A percentile compares a stretch with the other conserved stretches of the same genome.
Evolutionary conservation across 2,888 invertebrate genomes (phyloP).

Genomic region (Leucania comma): DNA sequence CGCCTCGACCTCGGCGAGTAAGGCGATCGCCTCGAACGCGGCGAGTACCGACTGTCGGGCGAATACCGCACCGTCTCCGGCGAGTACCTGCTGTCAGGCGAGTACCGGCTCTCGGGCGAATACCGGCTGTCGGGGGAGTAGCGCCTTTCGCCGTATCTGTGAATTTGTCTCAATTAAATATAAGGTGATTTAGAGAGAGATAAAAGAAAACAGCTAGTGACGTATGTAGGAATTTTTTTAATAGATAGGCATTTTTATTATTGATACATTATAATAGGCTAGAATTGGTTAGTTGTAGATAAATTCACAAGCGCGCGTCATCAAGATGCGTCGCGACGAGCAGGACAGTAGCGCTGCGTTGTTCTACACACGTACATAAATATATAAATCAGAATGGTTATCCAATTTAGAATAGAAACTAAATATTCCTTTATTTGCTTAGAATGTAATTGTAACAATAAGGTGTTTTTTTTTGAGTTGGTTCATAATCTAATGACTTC

Average conservation of each 20-base stretch:
- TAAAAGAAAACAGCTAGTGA: not conserved
- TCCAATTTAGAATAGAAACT: too few relatives aligned
- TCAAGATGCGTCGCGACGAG: too few relatives aligned
- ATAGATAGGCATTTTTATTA: too few relatives aligned
- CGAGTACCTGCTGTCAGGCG: constrained; percentile 88
- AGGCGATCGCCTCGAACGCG: constrained; percentile 72
- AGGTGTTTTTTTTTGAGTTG: too few relatives aligned
- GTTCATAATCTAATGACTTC: too few relatives aligned
- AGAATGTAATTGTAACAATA: too few relatives aligned
- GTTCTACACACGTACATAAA: too few relatives aligned
- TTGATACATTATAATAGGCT: not conserved
- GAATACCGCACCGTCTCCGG: constrained; percentile 85
- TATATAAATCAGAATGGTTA: too few relatives aligned
- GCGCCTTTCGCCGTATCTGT: constrained; percentile 81
- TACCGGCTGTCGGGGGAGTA: constrained; percentile 89
- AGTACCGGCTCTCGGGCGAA: constrained; percentile 87
- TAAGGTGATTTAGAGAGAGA: not conserved
- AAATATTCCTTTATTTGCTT: too few relatives aligned
- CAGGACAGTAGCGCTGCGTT: too few relatives aligned
- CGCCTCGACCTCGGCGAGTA: constrained; percentile 78
- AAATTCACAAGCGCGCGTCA: too few relatives aligned
- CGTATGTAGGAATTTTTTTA: not conserved
- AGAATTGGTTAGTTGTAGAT: not conserved
- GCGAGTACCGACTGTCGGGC: constrained; percentile 85
- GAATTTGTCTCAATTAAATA: not conserved